These are phyloP conservation scores for Meta bourneti DNA, from an alignment of 2,888 invertebrate genomes.

Conservation along the genomic window DNA sequence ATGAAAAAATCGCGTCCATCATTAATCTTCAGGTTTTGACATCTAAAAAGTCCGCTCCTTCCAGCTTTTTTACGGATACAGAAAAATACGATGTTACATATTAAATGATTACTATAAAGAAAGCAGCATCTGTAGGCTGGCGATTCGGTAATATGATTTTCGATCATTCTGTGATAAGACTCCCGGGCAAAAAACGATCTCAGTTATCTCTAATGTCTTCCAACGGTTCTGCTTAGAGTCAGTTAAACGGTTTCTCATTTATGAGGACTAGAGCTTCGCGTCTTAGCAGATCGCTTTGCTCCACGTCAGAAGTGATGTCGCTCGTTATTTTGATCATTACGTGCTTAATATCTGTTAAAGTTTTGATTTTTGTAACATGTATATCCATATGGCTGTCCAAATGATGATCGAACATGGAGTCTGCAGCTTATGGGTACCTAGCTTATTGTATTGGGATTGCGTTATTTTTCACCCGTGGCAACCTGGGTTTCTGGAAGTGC, in stretches of 20 bases:
- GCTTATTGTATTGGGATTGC: no score
- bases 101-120: conserved; percentile 16
- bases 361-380: no score
- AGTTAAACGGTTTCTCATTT: background rate
- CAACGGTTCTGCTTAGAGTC: background rate
- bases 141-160: conserved; percentile 27
- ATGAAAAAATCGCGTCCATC: conserved; percentile 10
- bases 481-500: no score
- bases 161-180: background rate
- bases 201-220: background rate
- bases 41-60: background rate
- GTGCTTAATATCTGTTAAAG: no score
- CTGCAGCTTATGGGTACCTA: no score
- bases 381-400: no score
- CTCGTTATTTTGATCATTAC: no score
- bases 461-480: no score
- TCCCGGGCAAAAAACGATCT: background rate
- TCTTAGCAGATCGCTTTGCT: no score
- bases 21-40: conserved; percentile 27
- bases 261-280: no score
- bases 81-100: conserved; percentile 26
- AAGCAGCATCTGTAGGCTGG: background rate
- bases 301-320: no score
- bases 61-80: background rate
- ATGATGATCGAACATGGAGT: no score